A percentile compares a stretch with the other conserved stretches of the same genome.
Evolutionary conservation across 2,888 invertebrate genomes (phyloP).

Genomic region (Osmoderma eremita): DNA sequence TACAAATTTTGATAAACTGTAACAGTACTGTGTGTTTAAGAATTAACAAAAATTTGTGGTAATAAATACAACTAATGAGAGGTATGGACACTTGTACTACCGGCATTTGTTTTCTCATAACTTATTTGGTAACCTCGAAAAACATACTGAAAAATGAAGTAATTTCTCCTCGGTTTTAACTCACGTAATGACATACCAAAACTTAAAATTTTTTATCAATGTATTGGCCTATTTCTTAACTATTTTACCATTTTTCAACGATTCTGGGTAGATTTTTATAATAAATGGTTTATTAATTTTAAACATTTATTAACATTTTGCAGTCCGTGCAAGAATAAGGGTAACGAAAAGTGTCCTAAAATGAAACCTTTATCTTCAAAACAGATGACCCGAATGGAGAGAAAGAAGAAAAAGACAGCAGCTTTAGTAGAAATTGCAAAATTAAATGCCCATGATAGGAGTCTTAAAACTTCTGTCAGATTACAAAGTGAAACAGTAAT

Average conservation of each 20-base stretch:
- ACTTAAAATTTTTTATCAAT: slow-evolving; percentile 53
- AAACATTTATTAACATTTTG: background rate
- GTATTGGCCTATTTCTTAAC: slow-evolving; percentile 50
- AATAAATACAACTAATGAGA: slow-evolving; percentile 6
- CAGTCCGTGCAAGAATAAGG: slow-evolving; percentile 16
- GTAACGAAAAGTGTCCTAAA: slow-evolving; percentile 12
- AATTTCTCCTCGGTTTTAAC: slow-evolving; percentile 44
- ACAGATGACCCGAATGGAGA: slow-evolving; percentile 68
- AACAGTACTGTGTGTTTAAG: too few species aligned
- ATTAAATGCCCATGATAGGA: slow-evolving; percentile 70
- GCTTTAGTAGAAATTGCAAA: slow-evolving; percentile 70
- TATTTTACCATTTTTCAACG: slow-evolving; percentile 48
- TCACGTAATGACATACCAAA: slow-evolving; percentile 53
- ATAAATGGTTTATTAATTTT: too few species aligned
- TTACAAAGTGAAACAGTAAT: slow-evolving; percentile 31
- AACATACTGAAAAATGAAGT: slow-evolving; percentile 47
- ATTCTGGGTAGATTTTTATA: slow-evolving; percentile 27
- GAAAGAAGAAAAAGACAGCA: slow-evolving; percentile 72
- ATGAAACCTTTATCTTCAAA: slow-evolving; percentile 55
- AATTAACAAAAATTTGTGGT: background rate
- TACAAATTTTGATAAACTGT: too few species aligned
- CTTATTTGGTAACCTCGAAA: slow-evolving; percentile 44
- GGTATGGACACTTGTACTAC: background rate
- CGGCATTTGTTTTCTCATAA: slow-evolving; percentile 32
- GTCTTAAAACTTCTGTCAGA: slow-evolving; percentile 54